These are phyloP conservation scores for Cheilinus undulatus DNA, from an alignment of 2,113 vertebrate species.

Conservation along the genomic window DNA sequence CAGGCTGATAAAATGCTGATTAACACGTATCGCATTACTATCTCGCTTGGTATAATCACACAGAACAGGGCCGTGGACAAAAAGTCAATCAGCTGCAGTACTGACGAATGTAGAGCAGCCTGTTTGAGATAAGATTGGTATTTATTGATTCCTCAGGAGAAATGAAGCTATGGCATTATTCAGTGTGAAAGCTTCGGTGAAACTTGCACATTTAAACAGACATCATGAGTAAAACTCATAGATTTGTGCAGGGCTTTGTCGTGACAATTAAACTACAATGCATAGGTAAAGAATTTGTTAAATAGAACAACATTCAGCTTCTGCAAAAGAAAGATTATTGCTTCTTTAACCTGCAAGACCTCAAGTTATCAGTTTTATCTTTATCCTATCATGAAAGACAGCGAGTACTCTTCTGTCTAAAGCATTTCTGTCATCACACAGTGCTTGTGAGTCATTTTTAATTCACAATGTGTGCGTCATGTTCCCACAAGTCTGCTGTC, in stretches of 20 bases:
- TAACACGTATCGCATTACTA: too few relatives aligned
- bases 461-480: neutral
- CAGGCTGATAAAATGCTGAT: too few relatives aligned
- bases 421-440: conserved; percentile 19
- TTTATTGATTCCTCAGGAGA: conserved; percentile 29
- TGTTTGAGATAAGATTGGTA: conserved; percentile 8
- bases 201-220: too few relatives aligned
- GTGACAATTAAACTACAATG: too few relatives aligned
- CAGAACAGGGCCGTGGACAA: neutral
- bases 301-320: too few relatives aligned
- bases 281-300: too few relatives aligned
- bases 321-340: neutral
- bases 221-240: too few relatives aligned
- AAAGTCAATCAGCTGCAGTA: neutral
- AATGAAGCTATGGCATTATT: conserved; percentile 1
- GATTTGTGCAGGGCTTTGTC: too few relatives aligned
- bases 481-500: neutral
- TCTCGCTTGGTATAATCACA: too few relatives aligned
- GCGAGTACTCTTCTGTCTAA: conserved; percentile 13
- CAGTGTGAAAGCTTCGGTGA: neutral
- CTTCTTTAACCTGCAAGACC: neutral
- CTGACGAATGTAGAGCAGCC: conserved; percentile 6
- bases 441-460: conserved; percentile 10
- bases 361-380: conserved; percentile 29
- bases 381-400: neutral